Base-by-base conservation (phyloP, 2,797 vertebrate genomes). In the Microtus agrestis region DNA sequence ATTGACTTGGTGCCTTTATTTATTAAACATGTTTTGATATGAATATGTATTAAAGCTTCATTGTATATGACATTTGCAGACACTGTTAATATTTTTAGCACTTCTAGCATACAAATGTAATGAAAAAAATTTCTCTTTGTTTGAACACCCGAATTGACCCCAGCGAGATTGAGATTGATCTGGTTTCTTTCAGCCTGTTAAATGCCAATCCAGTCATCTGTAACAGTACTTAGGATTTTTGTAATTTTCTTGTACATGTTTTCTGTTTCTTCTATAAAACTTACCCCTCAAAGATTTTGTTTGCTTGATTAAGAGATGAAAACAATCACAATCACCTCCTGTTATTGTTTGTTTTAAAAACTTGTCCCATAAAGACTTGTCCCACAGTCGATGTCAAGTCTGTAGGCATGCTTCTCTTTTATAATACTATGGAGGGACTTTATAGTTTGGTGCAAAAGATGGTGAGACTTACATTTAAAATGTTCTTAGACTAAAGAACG, bases 201-300 rank as follows among this genome's bases (percentile, higher is more conserved):
- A 97, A 97, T 97, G 97, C 93, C 96, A 97, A 65, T 93, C 93
- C 97, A 95, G 90, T 97, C 97, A 89, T 97, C 97, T 97, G 92
- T 97, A 96, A 96, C 96, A 97, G 89, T 96, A 97, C 89, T 97
- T 96, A 95, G 93, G 93, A 94, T 96, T 97, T 97, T 95, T 97
- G 74, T 97, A 96, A 97, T 97, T 96, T 94, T 96, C 97, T 92
- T 95, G 34, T 91, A 90, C 61, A n/a, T 95, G 91, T 95, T 97
- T 97, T 96, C 90, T 97, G 61, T 88, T 95, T 92, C 37, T 94
- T 89, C 61, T 91, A 11, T 95, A 94, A 93, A 96, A 96, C 46
- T 87, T 96, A 89, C 79, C 82, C 73, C 91, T 96, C 96, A 93
- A 91, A 97, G 78, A 80, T 78, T 92, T 93, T 95, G 56, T 43